Percentiles rank a stretch among this genome's conserved stretches.
phyloP scores from a whole-genome alignment of 2,888 invertebrate species.

The Volucella inanis region DNA sequence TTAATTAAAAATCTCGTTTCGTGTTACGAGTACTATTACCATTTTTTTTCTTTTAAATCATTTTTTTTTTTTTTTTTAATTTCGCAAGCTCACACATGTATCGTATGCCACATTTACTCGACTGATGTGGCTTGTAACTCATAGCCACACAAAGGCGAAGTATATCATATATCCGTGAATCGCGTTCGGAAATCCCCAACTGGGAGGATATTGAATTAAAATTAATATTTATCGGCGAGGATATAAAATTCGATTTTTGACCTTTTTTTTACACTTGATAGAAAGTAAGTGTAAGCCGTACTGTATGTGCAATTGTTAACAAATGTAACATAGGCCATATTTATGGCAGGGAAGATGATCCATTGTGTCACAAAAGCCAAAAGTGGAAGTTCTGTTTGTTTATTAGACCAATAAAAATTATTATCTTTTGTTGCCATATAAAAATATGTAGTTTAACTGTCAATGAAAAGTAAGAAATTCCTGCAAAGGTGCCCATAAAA shows the following conservation, averaged over 20 bases:
- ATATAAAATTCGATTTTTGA: conserved; percentile 2
- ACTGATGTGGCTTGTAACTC: conserved; percentile 24
- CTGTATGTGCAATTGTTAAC: conserved; percentile 9
- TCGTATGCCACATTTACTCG: conserved; percentile 21
- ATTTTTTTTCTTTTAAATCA: not conserved
- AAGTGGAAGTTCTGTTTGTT: conserved; percentile 19
- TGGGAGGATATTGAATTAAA: conserved; percentile 59
- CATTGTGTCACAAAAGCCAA: conserved; percentile 11
- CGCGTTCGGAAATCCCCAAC: conserved; percentile 29
- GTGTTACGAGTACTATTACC: too few species aligned
- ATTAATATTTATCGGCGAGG: conserved; percentile 59
- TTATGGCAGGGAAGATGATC: conserved; percentile 1
- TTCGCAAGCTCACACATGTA: not conserved
- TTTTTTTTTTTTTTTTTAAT: conserved; percentile 7
- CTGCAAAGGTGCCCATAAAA: too few species aligned
- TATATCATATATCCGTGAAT: conserved; percentile 42
- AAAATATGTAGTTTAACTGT: not conserved
- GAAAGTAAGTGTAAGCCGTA: conserved; percentile 11
- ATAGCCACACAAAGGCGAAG: conserved; percentile 24
- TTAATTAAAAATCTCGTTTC: conserved; percentile 32
- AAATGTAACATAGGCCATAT: conserved; percentile 11
- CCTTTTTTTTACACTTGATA: conserved; percentile 7
- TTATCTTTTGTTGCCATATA: not conserved
- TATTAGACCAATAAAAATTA: conserved; percentile 15
- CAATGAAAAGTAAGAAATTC: too few species aligned